A percentile compares a stretch with the other conserved stretches of the same genome.
Evolutionary conservation across 2,113 vertebrate species (phyloP).

Genomic region (Hylia prasina): DNA sequence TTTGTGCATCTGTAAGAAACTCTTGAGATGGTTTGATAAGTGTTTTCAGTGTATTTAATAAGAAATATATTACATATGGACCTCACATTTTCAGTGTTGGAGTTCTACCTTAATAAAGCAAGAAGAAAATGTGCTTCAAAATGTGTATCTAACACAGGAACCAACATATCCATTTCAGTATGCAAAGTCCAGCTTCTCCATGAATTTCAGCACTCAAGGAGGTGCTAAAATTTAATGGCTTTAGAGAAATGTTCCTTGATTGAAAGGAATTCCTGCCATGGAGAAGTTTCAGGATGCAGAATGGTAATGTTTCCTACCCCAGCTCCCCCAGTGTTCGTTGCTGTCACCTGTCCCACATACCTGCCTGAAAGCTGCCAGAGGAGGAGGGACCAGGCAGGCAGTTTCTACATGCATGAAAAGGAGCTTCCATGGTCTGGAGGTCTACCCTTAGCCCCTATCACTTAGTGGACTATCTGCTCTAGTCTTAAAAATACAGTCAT

Average conservation of each 20-base stretch:
- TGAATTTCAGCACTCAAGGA: background rate
- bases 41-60: background rate
- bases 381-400: background rate
- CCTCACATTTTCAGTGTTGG: background rate
- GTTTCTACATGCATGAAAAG: background rate
- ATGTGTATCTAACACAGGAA: background rate
- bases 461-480: background rate
- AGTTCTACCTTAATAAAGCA: background rate
- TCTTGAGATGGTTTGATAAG: background rate
- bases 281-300: background rate
- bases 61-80: background rate
- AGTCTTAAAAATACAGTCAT: background rate
- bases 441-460: background rate
- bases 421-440: background rate
- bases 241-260: background rate
- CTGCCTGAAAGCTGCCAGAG: background rate
- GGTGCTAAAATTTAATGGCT: background rate
- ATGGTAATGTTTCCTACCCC: background rate
- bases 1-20: background rate
- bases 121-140: background rate
- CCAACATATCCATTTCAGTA: background rate
- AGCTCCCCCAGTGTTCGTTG: rapidly evolving
- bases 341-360: rapidly evolving
- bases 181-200: background rate
- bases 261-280: background rate